Base-by-base conservation (phyloP, 1,140 invertebrate species). In the Camponotus floridanus region DNA sequence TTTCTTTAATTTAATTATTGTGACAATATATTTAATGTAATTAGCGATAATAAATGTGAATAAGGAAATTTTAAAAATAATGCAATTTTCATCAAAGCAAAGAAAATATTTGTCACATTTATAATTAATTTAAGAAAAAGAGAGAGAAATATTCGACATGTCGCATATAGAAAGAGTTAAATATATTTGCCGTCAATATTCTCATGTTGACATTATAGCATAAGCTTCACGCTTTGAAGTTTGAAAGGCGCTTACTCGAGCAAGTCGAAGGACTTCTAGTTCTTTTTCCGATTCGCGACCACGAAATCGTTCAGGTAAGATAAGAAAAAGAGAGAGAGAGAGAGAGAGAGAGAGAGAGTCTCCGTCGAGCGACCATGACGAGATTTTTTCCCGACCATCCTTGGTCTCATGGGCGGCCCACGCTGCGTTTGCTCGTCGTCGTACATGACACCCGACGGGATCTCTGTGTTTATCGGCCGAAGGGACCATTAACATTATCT, bases 401-500 rank as follows among this genome's bases (percentile, higher is more conserved):
- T 57, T 55, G 84, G 55, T 81, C 57, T 68, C 83, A 85, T 61
- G 76, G 68, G 68, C 83, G 61, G 36, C 26, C 83, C 39, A 51
- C 73, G 70, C n/a, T 68, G 42, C 48, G 39, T 48, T 74, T 45
- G 11, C 48, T 70, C 68, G 39, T 73, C 65, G 62, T 68, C 55
- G 42, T 68, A 87, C 80, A 74, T 62, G 59, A 57, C 55, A n/a
- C 62, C 45, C 76, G 33, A 36, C 57, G 51, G 33, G 39, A 71
- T 45, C 31, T 71, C 64, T 85, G 36, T 59, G 45, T 62, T 85
- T 87, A 87, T 87, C 71, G 42, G 48, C 48, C 85, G 76, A 73
- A 86, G 74, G 39, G 55, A 74, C 70, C 76, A 87, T 86, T 80
- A 85, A 76, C 48, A 85, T 85, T 78, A 78, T 78, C 81, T 79